phyloP scores from a whole-genome alignment of 2,113 vertebrate species.

The Chrysemys picta region DNA sequence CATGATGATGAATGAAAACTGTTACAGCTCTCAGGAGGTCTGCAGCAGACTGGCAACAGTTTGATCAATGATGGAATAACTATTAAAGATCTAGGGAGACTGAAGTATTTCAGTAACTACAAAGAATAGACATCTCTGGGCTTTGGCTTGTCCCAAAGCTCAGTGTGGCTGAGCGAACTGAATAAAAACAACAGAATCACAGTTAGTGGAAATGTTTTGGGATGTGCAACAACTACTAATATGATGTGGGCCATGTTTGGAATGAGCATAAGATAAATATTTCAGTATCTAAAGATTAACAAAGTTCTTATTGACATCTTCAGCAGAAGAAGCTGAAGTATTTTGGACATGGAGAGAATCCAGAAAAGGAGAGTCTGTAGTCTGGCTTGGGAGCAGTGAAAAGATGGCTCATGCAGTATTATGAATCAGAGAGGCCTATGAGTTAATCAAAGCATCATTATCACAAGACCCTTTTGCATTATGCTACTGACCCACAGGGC shows the following conservation, averaged over 20 bases:
- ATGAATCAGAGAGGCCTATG: neutral
- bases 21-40: conserved; percentile 24
- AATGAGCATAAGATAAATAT: neutral
- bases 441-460: conserved; percentile 11
- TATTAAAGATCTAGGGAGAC: conserved; percentile 41
- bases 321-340: neutral
- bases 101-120: conserved; percentile 13
- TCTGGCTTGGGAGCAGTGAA: neutral
- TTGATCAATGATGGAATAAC: conserved; percentile 62
- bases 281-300: neutral
- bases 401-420: neutral
- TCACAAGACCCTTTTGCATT: neutral
- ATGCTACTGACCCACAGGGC: neutral
- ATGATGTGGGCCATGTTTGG: neutral
- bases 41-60: conserved; percentile 46
- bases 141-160: conserved; percentile 1
- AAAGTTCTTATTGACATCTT: neutral
- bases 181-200: neutral
- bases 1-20: conserved; percentile 60
- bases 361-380: neutral
- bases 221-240: neutral
- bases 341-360: neutral
- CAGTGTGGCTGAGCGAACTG: neutral
- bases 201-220: neutral
- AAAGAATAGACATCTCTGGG: conserved; percentile 15